phyloP scores from a whole-genome alignment of 1,140 invertebrate genomes.

The Campoletis sonorensis region DNA sequence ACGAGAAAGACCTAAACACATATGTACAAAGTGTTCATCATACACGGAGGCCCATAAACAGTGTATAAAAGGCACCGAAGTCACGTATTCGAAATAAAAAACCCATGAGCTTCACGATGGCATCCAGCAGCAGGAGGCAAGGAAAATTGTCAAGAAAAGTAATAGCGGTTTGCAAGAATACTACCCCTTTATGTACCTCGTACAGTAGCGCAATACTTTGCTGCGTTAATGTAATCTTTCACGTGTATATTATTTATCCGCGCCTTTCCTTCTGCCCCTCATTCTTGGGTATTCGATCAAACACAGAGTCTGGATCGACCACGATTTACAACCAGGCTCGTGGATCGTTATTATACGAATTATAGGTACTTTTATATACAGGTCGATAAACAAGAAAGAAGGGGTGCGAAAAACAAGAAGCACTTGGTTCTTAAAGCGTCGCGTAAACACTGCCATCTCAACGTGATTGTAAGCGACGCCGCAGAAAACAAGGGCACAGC shows the following conservation, averaged over 20 bases:
- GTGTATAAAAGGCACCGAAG: conserved; percentile 49
- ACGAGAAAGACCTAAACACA: background rate
- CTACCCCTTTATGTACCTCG: conserved; percentile 20
- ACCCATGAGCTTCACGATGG: background rate
- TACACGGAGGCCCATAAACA: conserved; percentile 4
- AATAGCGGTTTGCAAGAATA: conserved; percentile 52
- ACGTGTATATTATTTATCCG: background rate
- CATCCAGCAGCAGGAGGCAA: background rate
- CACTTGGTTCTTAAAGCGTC: too few species aligned
- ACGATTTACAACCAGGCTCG: background rate
- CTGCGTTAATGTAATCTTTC: conserved; percentile 39
- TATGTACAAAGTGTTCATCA: background rate
- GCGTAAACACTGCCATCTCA: too few species aligned
- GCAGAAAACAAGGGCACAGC: too few species aligned
- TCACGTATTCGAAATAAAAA: conserved; percentile 42
- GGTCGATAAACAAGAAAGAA: too few species aligned
- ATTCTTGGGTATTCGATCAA: background rate
- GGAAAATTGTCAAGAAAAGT: background rate
- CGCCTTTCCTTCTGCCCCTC: background rate
- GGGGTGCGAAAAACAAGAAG: background rate
- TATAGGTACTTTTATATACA: background rate
- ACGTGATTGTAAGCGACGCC: too few species aligned
- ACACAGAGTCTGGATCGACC: background rate
- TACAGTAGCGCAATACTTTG: conserved; percentile 20
- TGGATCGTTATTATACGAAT: background rate